Percentiles rank a stretch among this genome's conserved stretches.
Evolutionary conservation across 2,888 invertebrate species (phyloP).

Genomic region (Drosophila differens): DNA sequence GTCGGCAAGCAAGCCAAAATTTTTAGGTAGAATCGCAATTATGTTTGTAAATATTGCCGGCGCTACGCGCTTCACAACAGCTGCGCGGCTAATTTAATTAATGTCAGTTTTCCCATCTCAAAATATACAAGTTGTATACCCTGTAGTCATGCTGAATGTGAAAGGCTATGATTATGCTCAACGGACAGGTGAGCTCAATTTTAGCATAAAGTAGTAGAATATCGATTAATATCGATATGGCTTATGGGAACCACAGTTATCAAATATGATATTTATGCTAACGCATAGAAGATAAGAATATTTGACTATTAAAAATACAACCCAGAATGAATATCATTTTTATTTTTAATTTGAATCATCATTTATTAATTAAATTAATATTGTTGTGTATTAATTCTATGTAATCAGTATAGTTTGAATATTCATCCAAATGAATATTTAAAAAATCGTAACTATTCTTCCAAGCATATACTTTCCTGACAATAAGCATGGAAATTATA

Average conservation of each 20-base stretch:
- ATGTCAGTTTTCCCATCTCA: slow-evolving; percentile 15
- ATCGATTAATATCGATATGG: not conserved
- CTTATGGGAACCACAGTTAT: not conserved
- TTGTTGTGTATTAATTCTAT: not conserved
- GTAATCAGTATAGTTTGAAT: not conserved
- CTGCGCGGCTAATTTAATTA: slow-evolving; percentile 32
- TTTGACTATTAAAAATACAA: not conserved
- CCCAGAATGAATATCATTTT: not conserved
- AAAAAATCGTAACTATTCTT: not conserved
- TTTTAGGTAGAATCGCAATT: slow-evolving; percentile 6
- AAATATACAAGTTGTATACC: not conserved
- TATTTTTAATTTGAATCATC: not conserved
- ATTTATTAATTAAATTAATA: not conserved
- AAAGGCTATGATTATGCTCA: not conserved
- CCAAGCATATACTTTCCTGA: not conserved
- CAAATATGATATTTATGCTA: not conserved
- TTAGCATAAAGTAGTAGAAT: not conserved
- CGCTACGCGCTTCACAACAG: slow-evolving; percentile 13
- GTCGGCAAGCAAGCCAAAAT: slow-evolving; percentile 2
- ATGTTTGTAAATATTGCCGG: slow-evolving; percentile 2
- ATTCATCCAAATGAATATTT: not conserved
- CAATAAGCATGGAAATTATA: not conserved
- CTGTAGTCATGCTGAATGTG: not conserved
- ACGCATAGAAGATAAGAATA: fast-evolving
- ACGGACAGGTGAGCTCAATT: not conserved